Evolutionary conservation across 2,797 vertebrate species (phyloP).

Genomic region (Acipenser oxyrinchus): DNA sequence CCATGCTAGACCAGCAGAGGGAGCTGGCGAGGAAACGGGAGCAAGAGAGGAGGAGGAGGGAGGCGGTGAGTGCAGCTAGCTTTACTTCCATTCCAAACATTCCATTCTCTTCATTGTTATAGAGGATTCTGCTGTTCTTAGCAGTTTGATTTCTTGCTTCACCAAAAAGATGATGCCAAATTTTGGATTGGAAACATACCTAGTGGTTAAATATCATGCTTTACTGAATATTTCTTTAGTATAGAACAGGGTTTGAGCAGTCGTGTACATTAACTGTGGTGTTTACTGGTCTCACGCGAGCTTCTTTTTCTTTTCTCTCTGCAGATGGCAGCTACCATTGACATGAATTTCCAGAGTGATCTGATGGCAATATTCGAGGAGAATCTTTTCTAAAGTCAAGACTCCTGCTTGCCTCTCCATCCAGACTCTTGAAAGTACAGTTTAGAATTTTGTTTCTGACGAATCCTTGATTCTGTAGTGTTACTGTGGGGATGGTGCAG

Average conservation of each 20-base stretch:
- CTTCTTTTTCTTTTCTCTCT: slow-evolving; percentile 21
- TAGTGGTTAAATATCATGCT: too few relatives aligned
- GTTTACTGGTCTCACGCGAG: too few relatives aligned
- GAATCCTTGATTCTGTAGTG: slow-evolving; percentile 13
- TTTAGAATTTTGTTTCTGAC: slow-evolving; percentile 24
- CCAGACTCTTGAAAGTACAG: slow-evolving; percentile 32
- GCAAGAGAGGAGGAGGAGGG: slow-evolving; percentile 84
- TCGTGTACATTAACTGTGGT: too few relatives aligned
- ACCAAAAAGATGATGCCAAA: too few relatives aligned
- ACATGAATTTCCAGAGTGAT: slow-evolving; percentile 99
- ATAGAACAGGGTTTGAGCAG: too few relatives aligned
- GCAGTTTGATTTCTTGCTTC: too few relatives aligned
- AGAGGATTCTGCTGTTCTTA: too few relatives aligned
- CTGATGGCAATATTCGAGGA: slow-evolving; percentile 97
- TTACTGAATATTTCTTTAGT: too few relatives aligned
- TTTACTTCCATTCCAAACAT: too few relatives aligned
- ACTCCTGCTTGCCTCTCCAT: slow-evolving; percentile 38
- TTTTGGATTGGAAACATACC: too few relatives aligned
- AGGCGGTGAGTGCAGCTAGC: slow-evolving; percentile 67
- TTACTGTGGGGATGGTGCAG: slow-evolving; percentile 8
- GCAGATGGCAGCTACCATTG: slow-evolving; percentile 90
- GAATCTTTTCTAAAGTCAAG: slow-evolving; percentile 76
- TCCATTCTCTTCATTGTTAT: too few relatives aligned
- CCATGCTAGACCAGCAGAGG: slow-evolving; percentile 84
- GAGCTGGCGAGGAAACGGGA: slow-evolving; percentile 83